Evolutionary conservation across 2,888 invertebrate genomes (phyloP), one percentile per base, ranked within the genome.

Genomic region (Corbicula japonica): DNA sequence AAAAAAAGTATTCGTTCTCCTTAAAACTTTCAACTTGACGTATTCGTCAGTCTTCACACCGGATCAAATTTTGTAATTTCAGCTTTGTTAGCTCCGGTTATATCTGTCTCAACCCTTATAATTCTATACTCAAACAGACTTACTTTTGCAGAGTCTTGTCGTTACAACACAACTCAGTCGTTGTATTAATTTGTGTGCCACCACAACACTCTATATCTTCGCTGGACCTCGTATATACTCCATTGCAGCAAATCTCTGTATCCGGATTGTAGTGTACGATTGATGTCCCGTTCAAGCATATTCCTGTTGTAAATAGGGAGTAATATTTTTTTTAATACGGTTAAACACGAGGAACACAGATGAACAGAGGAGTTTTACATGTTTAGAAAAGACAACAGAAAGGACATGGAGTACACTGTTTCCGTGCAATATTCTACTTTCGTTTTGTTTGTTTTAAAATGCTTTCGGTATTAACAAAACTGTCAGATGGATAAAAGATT

Each of bases 81-180:
- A 48, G 8, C 5, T 48, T 48, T 5, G 21, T 5, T 6, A 48
- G 6, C 15, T n/a, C 21, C 21, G 21, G 21, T 15, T 48, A 12
- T 5, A 18, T 5, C 5, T n/a, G 5, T n/a, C 8, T 21, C 5
- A n/a, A 6, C 15, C 48, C 48, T 5, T 5, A 48, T n/a, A n/a
- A 50, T 50, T 50, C 12, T 23, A 50, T 56, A 30, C 28, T 28
- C 15, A 21, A 6, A 8, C 21, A 8, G 6, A 38, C 38, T 21
- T 48, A 63, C 63, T 32, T 63, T 12, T 63, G 32, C 18, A 34
- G 48, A 48, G 34, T 32, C 28, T 23, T 21, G 18, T 48, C 38
- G 28, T 65, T 65, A n/a, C 65, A 65, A 35, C 65, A 65, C 18
- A 52, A 52, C 5, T 65, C 26, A 18, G 50, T 10, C 23, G 8